Evolutionary conservation across 2,113 vertebrate genomes (phyloP).

Genomic region (Cephalopholis sonnerati): DNA sequence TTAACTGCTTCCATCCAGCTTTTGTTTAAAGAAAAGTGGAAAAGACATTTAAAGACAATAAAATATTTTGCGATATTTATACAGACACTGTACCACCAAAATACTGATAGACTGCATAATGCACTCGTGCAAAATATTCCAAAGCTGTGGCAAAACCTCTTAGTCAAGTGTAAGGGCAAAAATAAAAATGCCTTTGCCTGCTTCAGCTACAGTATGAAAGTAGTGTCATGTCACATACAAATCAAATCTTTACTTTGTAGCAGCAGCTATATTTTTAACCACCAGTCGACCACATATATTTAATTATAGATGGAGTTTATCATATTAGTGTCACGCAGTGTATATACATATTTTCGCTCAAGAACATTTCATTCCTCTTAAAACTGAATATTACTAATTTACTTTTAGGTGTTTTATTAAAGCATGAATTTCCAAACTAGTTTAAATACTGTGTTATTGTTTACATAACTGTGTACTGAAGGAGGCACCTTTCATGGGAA

Average conservation of each 20-base stretch:
- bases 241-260: conserved; percentile 17
- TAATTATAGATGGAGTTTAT: neutral
- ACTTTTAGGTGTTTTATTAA: neutral
- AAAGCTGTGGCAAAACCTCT: conserved; percentile 3
- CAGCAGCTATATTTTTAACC: conserved; percentile 8
- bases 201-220: neutral
- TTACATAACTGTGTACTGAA: neutral
- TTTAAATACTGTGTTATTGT: neutral
- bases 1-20: conserved; percentile 80
- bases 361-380: neutral
- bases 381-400: neutral
- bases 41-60: conserved; percentile 77
- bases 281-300: neutral
- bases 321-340: neutral
- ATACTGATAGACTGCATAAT: conserved; percentile 39
- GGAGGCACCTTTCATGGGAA: neutral
- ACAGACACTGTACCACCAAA: conserved; percentile 31
- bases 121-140: neutral
- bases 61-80: conserved; percentile 61
- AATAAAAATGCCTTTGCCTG: neutral
- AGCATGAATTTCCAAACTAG: neutral
- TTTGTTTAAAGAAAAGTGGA: conserved; percentile 74
- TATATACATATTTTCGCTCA: neutral
- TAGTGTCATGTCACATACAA: neutral
- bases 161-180: conserved; percentile 4